phyloP scores from a whole-genome alignment of 2,888 invertebrate species.

The Lycia hirtaria region DNA sequence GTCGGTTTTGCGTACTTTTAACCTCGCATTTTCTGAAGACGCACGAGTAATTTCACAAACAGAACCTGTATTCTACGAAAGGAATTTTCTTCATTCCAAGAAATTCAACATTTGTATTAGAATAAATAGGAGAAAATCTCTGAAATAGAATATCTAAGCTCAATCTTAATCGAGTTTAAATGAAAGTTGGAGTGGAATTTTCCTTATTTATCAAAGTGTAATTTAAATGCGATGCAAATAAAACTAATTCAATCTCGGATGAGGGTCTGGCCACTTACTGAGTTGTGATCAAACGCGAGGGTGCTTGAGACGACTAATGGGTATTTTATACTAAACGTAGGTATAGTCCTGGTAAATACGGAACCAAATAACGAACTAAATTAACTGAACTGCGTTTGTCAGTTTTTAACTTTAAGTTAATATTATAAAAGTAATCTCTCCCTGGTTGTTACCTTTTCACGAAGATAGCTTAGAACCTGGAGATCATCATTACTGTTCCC shows the following conservation, averaged over 20 bases:
- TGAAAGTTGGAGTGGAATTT: slow-evolving; percentile 4
- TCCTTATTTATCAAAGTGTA: slow-evolving; percentile 19
- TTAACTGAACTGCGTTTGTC: neutral
- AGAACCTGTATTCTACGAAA: neutral
- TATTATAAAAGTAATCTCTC: too few species aligned
- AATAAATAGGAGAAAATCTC: slow-evolving; percentile 1
- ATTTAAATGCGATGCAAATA: slow-evolving; percentile 22
- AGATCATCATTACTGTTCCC: too few species aligned
- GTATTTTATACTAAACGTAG: slow-evolving; percentile 4
- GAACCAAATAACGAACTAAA: neutral
- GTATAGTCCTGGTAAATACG: neutral
- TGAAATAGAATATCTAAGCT: slow-evolving; percentile 5
- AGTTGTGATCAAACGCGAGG: slow-evolving; percentile 4
- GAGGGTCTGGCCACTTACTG: slow-evolving; percentile 9
- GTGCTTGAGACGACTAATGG: slow-evolving; percentile 3
- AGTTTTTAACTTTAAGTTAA: too few species aligned
- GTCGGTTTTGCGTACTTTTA: too few species aligned
- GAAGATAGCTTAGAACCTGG: too few species aligned
- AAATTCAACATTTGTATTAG: neutral
- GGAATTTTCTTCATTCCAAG: neutral
- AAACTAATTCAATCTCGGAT: slow-evolving; percentile 20
- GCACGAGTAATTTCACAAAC: neutral
- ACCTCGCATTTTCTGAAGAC: too few species aligned
- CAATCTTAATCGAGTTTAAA: slow-evolving; percentile 19
- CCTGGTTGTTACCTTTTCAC: too few species aligned